phyloP scores from a whole-genome alignment of 1,140 invertebrate genomes.

The Leptinotarsa texana region DNA sequence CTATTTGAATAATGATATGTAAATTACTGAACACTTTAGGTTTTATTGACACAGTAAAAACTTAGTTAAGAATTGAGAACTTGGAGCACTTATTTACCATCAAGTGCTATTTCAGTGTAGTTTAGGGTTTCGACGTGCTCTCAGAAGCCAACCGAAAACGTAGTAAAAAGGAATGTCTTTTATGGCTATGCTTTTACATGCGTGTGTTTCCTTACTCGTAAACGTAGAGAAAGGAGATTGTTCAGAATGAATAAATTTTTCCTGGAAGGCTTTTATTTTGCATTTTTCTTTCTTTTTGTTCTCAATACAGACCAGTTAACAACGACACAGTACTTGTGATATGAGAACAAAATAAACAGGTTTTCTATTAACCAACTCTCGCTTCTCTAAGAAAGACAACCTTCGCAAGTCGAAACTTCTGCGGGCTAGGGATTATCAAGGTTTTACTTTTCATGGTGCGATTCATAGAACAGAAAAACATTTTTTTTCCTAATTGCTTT shows the following conservation, averaged over 20 bases:
- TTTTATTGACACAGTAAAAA: conserved; percentile 9
- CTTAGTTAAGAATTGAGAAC: conserved; percentile 10
- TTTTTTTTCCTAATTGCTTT: no score
- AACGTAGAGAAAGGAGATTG: not conserved
- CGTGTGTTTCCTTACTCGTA: not conserved
- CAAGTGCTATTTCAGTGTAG: not conserved
- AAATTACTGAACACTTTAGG: conserved; percentile 4
- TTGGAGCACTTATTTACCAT: not conserved
- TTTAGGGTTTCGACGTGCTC: conserved; percentile 12
- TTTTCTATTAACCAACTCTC: no score
- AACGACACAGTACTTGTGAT: no score
- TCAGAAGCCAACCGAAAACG: not conserved
- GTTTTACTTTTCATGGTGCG: no score
- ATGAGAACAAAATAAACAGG: no score
- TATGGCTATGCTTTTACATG: conserved; percentile 8
- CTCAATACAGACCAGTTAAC: no score
- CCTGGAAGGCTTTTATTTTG: not conserved
- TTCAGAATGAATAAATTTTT: conserved; percentile 10
- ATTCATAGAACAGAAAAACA: no score
- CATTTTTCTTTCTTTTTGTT: not conserved
- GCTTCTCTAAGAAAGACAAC: no score
- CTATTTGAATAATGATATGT: not conserved
- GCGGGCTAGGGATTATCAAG: no score
- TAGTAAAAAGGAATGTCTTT: conserved; percentile 14
- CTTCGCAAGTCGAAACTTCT: no score